Conservation (phyloP, 2,888 invertebrate species). For the Strigamia transsilvanica region DNA sequence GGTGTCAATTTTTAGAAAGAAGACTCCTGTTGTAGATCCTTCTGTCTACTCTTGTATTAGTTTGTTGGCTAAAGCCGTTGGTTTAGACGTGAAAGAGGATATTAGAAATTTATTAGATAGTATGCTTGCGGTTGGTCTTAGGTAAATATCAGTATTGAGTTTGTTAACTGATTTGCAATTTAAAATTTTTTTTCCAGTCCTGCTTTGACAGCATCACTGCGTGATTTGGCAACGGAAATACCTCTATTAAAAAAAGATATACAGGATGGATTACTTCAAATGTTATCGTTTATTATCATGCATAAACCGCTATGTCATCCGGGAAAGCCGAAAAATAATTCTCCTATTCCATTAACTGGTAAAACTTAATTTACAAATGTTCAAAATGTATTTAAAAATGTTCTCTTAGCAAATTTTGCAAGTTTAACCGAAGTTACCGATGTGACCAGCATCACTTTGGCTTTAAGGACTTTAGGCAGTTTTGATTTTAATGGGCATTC, state of each 20-base stretch:
- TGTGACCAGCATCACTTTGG: slow-evolving; percentile 85
- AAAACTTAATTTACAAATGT: slow-evolving; percentile 33
- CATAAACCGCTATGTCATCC: slow-evolving; percentile 84
- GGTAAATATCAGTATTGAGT: slow-evolving; percentile 58
- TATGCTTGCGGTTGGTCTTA: slow-evolving; percentile 91
- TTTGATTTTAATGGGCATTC: slow-evolving; percentile 92
- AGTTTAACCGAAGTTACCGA: slow-evolving; percentile 73
- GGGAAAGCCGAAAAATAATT: slow-evolving; percentile 65
- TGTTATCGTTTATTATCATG: slow-evolving; percentile 89
- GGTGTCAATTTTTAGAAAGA: slow-evolving; percentile 69
- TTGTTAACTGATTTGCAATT: slow-evolving; percentile 46
- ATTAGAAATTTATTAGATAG: slow-evolving; percentile 86
- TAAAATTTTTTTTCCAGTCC: slow-evolving; percentile 69
- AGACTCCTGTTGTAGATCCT: slow-evolving; percentile 76
- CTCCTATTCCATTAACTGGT: slow-evolving; percentile 53
- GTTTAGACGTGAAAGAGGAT: slow-evolving; percentile 77
- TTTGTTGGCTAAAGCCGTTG: slow-evolving; percentile 85
- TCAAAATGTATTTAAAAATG: not conserved
- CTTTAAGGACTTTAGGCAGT: slow-evolving; percentile 87
- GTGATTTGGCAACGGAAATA: slow-evolving; percentile 87
- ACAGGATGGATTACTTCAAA: slow-evolving; percentile 89
- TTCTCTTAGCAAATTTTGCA: slow-evolving; percentile 58
- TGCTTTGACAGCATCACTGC: slow-evolving; percentile 86
- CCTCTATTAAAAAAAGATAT: slow-evolving; percentile 88
- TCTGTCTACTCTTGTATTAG: slow-evolving; percentile 94